Conservation (phyloP, 1,140 invertebrate species). For the Tetranychus urticae region DNA sequence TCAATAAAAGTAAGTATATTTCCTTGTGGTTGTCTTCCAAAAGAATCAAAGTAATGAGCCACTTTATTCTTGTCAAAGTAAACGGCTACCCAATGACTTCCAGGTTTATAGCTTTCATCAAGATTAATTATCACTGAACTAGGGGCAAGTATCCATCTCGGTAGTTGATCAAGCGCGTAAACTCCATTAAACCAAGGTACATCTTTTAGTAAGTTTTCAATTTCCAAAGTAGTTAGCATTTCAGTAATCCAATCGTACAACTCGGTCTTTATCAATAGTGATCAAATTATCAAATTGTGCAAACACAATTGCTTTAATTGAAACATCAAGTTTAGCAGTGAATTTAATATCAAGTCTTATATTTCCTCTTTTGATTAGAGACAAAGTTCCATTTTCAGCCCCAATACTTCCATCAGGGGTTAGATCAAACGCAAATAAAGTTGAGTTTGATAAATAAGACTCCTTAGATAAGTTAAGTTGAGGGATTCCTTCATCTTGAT, state of each 20-base stretch:
- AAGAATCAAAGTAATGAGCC: not conserved
- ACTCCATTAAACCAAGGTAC: not conserved
- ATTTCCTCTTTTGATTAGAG: not conserved
- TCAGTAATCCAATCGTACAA: not conserved
- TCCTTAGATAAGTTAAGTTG: no score
- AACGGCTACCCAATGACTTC: not conserved
- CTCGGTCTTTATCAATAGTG: not conserved
- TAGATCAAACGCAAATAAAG: no score
- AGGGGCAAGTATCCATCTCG: not conserved
- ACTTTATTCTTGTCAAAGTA: not conserved
- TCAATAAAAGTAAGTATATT: not conserved
- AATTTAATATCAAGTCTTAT: not conserved
- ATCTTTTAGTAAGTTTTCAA: not conserved
- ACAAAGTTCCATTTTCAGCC: not conserved
- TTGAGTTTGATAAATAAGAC: no score
- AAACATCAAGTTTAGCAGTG: not conserved
- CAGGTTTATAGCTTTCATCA: not conserved
- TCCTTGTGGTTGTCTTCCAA: not conserved
- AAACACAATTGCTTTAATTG: not conserved
- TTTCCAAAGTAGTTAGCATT: not conserved
- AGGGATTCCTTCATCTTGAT: not conserved
- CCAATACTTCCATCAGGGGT: no score
- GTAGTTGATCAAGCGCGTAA: not conserved
- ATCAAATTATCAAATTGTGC: not conserved
- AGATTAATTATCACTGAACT: not conserved